Evolutionary conservation across 2,113 vertebrate genomes (phyloP).

Genomic region (Labeo catla): DNA sequence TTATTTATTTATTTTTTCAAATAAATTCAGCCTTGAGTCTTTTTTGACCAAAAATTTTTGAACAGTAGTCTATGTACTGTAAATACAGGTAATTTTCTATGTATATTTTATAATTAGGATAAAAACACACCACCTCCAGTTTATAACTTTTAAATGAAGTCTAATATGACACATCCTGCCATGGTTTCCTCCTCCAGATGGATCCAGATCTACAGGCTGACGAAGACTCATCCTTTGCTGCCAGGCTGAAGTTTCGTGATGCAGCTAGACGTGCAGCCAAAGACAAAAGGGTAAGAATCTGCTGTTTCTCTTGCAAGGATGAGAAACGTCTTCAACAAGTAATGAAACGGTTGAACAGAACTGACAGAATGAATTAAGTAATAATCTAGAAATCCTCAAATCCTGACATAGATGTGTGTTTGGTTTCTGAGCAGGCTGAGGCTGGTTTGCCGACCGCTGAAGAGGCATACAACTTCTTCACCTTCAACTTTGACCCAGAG

Average conservation of each 20-base stretch:
- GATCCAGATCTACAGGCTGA: conserved; percentile 57
- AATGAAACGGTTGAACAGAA: background rate
- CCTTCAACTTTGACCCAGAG: conserved; percentile 87
- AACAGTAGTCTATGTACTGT: background rate
- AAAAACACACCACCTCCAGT: background rate
- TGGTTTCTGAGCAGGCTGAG: conserved; percentile 63
- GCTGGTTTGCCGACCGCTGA: conserved; percentile 82
- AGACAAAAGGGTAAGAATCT: conserved; percentile 7
- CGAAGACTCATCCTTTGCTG: conserved; percentile 39
- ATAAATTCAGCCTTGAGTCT: background rate
- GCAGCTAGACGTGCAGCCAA: conserved; percentile 54
- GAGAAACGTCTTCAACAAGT: background rate
- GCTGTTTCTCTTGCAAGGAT: background rate
- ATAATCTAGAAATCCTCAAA: background rate
- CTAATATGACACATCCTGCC: background rate
- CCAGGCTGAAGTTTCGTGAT: conserved; percentile 69
- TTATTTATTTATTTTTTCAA: background rate
- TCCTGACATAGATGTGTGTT: background rate
- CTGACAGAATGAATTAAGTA: background rate
- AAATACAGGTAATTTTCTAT: background rate
- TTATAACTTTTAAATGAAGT: background rate
- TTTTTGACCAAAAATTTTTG: background rate
- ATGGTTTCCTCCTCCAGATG: conserved; percentile 57
- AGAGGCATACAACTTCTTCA: conserved; percentile 93
- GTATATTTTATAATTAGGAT: background rate